phyloP scores from a whole-genome alignment of 2,888 invertebrate species.

The Agrotis puta region DNA sequence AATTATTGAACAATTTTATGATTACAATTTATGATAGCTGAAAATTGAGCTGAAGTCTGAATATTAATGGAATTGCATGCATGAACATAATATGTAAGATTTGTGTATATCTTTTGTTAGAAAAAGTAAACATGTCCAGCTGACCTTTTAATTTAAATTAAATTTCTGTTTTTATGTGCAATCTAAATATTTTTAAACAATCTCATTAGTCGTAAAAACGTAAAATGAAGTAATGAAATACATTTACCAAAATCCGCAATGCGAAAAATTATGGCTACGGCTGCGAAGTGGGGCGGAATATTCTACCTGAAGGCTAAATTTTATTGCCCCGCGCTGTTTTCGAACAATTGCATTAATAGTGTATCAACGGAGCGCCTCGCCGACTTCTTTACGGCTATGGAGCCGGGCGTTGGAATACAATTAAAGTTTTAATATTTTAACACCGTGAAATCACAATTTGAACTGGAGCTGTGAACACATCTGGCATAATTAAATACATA shows the following conservation, averaged over 20 bases:
- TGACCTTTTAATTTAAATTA: constrained; percentile 6
- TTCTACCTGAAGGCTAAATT: constrained; percentile 88
- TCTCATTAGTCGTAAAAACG: constrained; percentile 70
- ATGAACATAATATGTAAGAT: too few species aligned
- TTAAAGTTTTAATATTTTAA: constrained; percentile 89
- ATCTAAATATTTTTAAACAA: constrained; percentile 61
- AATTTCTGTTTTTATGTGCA: constrained; percentile 6
- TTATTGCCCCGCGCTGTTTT: constrained; percentile 87
- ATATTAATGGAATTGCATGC: too few species aligned
- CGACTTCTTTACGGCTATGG: constrained; percentile 85
- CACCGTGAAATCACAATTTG: constrained; percentile 78
- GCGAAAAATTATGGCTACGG: constrained; percentile 88
- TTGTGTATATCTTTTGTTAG: too few species aligned
- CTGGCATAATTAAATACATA: constrained; percentile 75
- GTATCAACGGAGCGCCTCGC: constrained; percentile 85
- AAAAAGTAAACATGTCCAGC: too few species aligned
- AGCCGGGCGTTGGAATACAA: constrained; percentile 81
- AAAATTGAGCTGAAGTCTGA: too few species aligned
- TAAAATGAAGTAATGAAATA: constrained; percentile 75
- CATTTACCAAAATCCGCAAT: constrained; percentile 86
- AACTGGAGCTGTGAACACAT: constrained; percentile 69
- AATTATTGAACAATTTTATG: too few species aligned
- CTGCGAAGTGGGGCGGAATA: constrained; percentile 84
- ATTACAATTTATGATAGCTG: too few species aligned
- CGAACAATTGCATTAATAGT: constrained; percentile 91